phyloP scores from a whole-genome alignment of 2,113 vertebrate species.

The Merops nubicus region DNA sequence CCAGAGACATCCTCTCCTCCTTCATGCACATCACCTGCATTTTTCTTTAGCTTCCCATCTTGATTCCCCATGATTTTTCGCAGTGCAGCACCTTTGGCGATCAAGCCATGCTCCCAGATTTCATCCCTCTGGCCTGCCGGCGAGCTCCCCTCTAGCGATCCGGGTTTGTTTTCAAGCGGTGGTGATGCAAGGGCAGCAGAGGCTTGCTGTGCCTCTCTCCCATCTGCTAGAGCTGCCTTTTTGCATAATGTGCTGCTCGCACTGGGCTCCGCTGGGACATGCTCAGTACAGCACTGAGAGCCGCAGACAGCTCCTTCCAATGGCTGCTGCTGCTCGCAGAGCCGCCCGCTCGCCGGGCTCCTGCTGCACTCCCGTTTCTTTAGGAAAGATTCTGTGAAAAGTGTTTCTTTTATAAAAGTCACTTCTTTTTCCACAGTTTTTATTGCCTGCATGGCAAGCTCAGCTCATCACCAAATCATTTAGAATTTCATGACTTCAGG shows the following conservation, averaged over 20 bases:
- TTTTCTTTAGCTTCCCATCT: slow-evolving; percentile 90
- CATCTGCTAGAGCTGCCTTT: slow-evolving; percentile 79
- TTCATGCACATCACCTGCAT: slow-evolving; percentile 80
- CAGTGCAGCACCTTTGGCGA: slow-evolving; percentile 62
- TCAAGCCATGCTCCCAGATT: slow-evolving; percentile 81
- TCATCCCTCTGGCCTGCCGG: slow-evolving; percentile 36
- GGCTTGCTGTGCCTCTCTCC: slow-evolving; percentile 72
- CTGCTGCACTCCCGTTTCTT: slow-evolving; percentile 67
- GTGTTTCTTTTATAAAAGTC: slow-evolving; percentile 75
- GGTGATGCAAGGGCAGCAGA: slow-evolving; percentile 74
- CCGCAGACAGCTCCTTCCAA: slow-evolving; percentile 75
- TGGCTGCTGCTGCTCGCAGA: slow-evolving; percentile 66
- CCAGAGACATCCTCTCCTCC: slow-evolving; percentile 81
- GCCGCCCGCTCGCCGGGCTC: neutral
- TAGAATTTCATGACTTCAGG: neutral
- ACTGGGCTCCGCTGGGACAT: slow-evolving; percentile 78
- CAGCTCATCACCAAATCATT: neutral
- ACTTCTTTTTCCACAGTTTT: slow-evolving; percentile 79
- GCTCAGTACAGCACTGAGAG: slow-evolving; percentile 78
- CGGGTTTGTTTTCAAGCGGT: slow-evolving; percentile 73
- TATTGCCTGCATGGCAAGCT: slow-evolving; percentile 71
- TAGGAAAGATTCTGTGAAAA: slow-evolving; percentile 78
- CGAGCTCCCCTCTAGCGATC: slow-evolving; percentile 53
- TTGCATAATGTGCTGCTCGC: slow-evolving; percentile 81
- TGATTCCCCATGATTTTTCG: slow-evolving; percentile 92